Percentiles rank a stretch among this genome's conserved stretches.
phyloP scores from a whole-genome alignment of 2,888 invertebrate species.

The Agrotis puta region DNA sequence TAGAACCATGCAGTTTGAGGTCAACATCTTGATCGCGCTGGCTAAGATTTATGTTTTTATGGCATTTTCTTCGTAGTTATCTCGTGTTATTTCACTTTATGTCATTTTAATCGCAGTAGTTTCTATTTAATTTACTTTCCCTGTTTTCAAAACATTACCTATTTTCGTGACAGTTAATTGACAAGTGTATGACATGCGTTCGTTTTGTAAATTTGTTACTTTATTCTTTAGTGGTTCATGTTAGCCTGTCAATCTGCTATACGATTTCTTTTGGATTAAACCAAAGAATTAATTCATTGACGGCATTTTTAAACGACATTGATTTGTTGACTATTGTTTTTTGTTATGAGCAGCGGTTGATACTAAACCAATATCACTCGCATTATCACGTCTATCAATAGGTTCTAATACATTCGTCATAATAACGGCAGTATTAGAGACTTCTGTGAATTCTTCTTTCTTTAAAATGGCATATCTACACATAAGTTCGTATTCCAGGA shows the following conservation, averaged over 20 bases:
- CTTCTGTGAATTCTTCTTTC: constrained; percentile 64
- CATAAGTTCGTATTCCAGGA: constrained; percentile 84
- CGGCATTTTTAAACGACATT: too few species aligned
- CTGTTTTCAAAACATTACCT: constrained; percentile 24
- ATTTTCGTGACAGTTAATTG: constrained; percentile 64
- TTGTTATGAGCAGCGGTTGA: background rate
- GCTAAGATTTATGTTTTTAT: constrained; percentile 53
- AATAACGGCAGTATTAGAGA: constrained; percentile 47
- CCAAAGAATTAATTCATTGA: background rate
- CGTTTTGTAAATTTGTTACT: constrained; percentile 72
- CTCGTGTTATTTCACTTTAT: constrained; percentile 1
- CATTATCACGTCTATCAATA: background rate
- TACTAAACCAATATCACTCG: background rate
- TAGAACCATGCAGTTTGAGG: constrained; percentile 74
- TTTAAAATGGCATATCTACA: constrained; percentile 80
- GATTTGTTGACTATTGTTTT: background rate
- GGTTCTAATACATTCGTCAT: constrained; percentile 2
- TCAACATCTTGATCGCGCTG: constrained; percentile 75
- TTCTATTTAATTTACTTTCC: constrained; percentile 30
- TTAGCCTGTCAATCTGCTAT: constrained; percentile 55
- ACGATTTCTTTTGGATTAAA: background rate
- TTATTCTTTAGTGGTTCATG: constrained; percentile 66
- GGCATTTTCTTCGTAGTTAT: constrained; percentile 64
- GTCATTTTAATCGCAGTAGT: constrained; percentile 58
- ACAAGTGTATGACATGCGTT: constrained; percentile 68